phyloP scores from a whole-genome alignment of 2,113 vertebrate species.

The Ceuthmochares aereus region DNA sequence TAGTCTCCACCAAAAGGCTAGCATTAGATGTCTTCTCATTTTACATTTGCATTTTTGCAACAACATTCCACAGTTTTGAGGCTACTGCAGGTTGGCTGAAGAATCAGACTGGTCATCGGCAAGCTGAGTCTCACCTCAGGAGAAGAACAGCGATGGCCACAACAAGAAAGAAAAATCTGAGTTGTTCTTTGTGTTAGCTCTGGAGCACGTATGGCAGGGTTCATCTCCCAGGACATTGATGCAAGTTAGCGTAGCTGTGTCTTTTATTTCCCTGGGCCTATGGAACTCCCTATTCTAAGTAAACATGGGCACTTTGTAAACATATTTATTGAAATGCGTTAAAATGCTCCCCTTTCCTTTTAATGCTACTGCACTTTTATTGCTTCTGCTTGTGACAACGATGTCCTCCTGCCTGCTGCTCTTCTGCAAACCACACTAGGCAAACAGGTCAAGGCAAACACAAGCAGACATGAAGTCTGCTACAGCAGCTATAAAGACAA shows the following conservation, averaged over 20 bases:
- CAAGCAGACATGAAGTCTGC: neutral
- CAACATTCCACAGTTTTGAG: constrained; percentile 47
- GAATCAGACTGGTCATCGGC: neutral
- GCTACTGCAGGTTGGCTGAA: neutral
- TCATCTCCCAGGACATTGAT: neutral
- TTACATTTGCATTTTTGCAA: constrained; percentile 64
- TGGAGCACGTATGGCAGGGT: neutral
- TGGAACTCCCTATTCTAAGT: neutral
- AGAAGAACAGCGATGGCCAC: neutral
- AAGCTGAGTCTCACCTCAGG: neutral
- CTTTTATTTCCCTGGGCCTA: neutral
- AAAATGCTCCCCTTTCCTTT: neutral
- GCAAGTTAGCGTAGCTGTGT: neutral
- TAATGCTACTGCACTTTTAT: neutral
- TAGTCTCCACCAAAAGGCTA: constrained; percentile 56
- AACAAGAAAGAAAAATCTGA: neutral
- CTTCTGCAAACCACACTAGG: neutral
- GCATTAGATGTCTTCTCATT: constrained; percentile 51
- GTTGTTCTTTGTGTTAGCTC: neutral
- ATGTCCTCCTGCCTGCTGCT: neutral
- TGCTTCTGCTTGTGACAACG: accelerated
- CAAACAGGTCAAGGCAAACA: neutral
- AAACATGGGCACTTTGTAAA: neutral
- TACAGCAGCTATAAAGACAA: neutral
- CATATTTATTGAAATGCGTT: neutral